phyloP scores from a whole-genome alignment of 2,888 invertebrate genomes.

The Odontothrips loti region DNA sequence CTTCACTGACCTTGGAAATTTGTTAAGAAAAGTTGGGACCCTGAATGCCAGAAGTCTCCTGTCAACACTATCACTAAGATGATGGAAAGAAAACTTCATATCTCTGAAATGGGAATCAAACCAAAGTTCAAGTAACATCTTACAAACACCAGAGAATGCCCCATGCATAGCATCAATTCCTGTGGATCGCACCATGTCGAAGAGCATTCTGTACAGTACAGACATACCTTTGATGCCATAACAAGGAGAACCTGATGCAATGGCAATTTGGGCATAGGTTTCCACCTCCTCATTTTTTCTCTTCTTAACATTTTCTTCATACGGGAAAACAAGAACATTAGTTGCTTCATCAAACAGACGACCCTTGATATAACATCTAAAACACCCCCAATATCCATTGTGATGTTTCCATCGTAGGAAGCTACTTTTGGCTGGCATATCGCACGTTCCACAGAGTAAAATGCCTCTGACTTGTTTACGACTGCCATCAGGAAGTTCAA shows the following conservation, averaged over 20 bases:
- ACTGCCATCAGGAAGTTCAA: background rate
- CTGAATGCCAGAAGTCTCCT: background rate
- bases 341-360: too few relatives aligned
- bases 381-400: too few relatives aligned
- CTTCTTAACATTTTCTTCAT: background rate
- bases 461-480: background rate
- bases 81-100: background rate
- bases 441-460: background rate
- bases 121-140: background rate
- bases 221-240: background rate
- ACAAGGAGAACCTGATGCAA: background rate
- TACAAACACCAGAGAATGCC: background rate
- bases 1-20: background rate
- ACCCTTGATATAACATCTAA: too few relatives aligned
- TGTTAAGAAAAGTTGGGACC: background rate
- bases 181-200: background rate
- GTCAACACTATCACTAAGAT: background rate
- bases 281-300: background rate
- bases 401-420: background rate
- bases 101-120: background rate
- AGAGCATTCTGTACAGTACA: background rate
- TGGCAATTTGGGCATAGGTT: background rate
- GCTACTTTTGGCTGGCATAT: background rate
- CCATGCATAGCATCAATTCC: background rate
- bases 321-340: too few relatives aligned